Evolutionary conservation across 2,888 invertebrate species (phyloP), one percentile per base, ranked within the genome.

Genomic region (Celastrina argiolus): DNA sequence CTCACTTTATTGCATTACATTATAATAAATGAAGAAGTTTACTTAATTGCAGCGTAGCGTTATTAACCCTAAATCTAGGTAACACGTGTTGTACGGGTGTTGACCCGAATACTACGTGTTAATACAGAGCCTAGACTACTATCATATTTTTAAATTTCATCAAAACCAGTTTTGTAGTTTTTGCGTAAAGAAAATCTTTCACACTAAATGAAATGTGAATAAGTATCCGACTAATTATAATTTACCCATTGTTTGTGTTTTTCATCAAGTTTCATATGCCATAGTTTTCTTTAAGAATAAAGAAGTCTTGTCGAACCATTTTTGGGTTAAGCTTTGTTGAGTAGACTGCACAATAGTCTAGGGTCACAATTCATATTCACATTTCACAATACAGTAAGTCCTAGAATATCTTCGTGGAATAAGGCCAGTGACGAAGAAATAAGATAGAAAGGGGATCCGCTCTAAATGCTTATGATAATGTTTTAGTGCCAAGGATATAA

Each of bases 341-440:
- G 36, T 31, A 31, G 14, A 51, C 51, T 22, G 22, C 51, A 51
- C 51, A 22, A 45, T 45, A 22, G 51, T 51, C 2, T 36, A 8
- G 51, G 51, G 51, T 51, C 22, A 51, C 51, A 51, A 51, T 51
- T 26, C 51, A 12, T 51, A 51, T 51, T 51, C 51, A 51, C 51
- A 51, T 26, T 51, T 51, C 51, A 26, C 22, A 51, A 51, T 51
- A 51, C 51, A 26, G 51, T 26, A 8, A 51, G 22, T 51, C 51
- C 51, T 22, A 51, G 22, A 51, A 51, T 36, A 36, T 51, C 22
- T 26, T 51, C 51, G 26, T 51, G 26, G 26, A 51, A 51, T 10
- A 51, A 51, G 51, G 51, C 12, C 51, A 51, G 51, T 12, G 51
- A 12, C 51, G 51, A 51, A 26, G 22, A 51, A 51, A 51, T 51